These are phyloP conservation scores for Eutrigla gurnardus DNA, from an alignment of 2,797 vertebrate genomes.

Conservation along the genomic window DNA sequence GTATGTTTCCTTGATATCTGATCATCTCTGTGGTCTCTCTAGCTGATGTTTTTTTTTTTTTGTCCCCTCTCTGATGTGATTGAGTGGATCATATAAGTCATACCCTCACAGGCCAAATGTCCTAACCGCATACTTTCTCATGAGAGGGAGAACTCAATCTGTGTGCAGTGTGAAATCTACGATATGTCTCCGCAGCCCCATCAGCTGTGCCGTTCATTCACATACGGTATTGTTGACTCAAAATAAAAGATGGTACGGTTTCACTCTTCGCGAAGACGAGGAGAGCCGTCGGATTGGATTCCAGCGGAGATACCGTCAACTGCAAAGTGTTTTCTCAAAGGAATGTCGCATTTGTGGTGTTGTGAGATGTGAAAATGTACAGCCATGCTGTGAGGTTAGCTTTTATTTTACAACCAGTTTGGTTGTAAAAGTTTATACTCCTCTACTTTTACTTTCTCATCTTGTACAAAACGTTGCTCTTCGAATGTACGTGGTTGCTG, in stretches of 20 bases:
- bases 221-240: constrained; percentile 75
- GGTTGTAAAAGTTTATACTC: neutral
- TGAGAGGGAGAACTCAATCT: constrained; percentile 74
- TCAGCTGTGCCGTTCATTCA: constrained; percentile 86
- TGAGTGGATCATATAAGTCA: constrained; percentile 68
- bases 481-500: neutral
- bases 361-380: constrained; percentile 7
- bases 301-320: constrained; percentile 58
- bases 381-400: neutral
- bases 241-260: constrained; percentile 71
- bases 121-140: constrained; percentile 75
- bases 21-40: constrained; percentile 44
- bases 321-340: constrained; percentile 49
- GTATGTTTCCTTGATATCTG: constrained; percentile 49
- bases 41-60: constrained; percentile 25
- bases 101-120: constrained; percentile 63
- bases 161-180: constrained; percentile 77
- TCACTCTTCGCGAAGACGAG: constrained; percentile 46
- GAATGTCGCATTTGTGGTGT: constrained; percentile 49
- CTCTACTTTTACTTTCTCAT: neutral
- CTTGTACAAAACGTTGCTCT: neutral
- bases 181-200: constrained; percentile 67
- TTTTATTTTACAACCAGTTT: constrained; percentile 5
- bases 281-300: constrained; percentile 61
- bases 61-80: constrained; percentile 59